phyloP scores from a whole-genome alignment of 2,888 invertebrate species.

The Drosophila sordidula region DNA sequence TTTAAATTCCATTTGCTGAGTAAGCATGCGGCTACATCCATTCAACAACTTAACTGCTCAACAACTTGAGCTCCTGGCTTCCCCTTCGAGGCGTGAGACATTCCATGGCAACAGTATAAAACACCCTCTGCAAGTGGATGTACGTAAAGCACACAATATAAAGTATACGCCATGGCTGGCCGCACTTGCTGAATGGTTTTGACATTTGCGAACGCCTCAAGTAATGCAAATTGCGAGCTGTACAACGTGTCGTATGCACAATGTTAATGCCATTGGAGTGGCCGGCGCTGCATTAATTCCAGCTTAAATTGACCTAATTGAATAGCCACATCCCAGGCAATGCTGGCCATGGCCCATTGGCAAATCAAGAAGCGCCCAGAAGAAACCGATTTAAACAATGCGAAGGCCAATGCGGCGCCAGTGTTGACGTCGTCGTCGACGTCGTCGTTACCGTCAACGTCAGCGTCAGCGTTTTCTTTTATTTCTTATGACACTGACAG shows the following conservation, averaged over 20 bases:
- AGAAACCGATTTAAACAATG: conserved; percentile 32
- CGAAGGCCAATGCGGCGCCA: conserved; percentile 31
- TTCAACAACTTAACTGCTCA: neutral
- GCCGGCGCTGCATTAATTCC: conserved; percentile 22
- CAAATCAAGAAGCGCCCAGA: conserved; percentile 22
- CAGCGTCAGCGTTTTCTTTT: conserved; percentile 8
- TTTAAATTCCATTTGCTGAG: too few species aligned
- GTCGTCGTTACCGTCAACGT: neutral
- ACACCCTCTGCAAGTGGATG: too few species aligned
- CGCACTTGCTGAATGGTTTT: conserved; percentile 13
- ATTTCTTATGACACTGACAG: conserved; percentile 51
- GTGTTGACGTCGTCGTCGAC: conserved; percentile 17
- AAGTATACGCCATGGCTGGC: conserved; percentile 27
- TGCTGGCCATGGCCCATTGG: conserved; percentile 17
- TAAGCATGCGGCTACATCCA: too few species aligned
- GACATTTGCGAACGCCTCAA: conserved; percentile 11
- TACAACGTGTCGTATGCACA: conserved; percentile 37
- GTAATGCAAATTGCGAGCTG: conserved; percentile 10
- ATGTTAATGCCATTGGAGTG: conserved; percentile 1
- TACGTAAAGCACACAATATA: conserved; percentile 1
- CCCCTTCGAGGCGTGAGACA: neutral
- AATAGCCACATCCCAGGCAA: conserved; percentile 20
- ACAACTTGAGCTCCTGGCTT: neutral
- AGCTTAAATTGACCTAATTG: conserved; percentile 36
- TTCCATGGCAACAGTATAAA: neutral